These are phyloP conservation scores for Microchrysa polita DNA, from an alignment of 2,888 invertebrate genomes.

Conservation along the genomic window DNA sequence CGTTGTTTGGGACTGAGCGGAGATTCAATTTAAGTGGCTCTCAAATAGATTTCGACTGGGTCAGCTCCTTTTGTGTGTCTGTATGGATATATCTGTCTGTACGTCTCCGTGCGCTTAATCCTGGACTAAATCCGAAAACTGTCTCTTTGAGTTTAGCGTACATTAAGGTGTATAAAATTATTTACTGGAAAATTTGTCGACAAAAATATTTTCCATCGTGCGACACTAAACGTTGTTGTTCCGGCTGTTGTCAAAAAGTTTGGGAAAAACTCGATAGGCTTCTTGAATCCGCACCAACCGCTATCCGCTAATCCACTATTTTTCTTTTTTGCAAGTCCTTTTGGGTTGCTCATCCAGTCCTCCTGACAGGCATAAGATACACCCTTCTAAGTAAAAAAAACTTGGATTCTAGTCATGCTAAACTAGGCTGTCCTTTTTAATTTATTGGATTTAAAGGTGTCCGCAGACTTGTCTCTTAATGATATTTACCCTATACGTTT, in stretches of 20 bases:
- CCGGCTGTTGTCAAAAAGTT: background rate
- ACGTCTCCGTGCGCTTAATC: background rate
- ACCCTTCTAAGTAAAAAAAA: too few relatives aligned
- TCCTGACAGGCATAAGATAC: background rate
- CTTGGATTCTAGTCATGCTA: background rate
- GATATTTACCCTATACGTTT: conserved; percentile 1
- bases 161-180: conserved; percentile 20
- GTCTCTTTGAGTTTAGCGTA: conserved; percentile 20
- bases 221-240: background rate
- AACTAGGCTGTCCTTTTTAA: conserved; percentile 17
- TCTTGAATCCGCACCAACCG: conserved; percentile 15
- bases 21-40: conserved; percentile 41
- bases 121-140: background rate
- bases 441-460: conserved; percentile 28
- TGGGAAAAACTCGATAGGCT: background rate
- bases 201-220: background rate
- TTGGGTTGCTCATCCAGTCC: background rate
- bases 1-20: too few relatives aligned
- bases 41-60: conserved; percentile 31
- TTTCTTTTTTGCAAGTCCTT: background rate
- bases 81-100: too few relatives aligned
- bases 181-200: conserved; percentile 38
- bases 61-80: conserved; percentile 1
- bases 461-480: conserved; percentile 13
- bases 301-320: conserved; percentile 1